Conservation (phyloP, 2,113 vertebrate genomes). For the Microtus richardsoni region DNA sequence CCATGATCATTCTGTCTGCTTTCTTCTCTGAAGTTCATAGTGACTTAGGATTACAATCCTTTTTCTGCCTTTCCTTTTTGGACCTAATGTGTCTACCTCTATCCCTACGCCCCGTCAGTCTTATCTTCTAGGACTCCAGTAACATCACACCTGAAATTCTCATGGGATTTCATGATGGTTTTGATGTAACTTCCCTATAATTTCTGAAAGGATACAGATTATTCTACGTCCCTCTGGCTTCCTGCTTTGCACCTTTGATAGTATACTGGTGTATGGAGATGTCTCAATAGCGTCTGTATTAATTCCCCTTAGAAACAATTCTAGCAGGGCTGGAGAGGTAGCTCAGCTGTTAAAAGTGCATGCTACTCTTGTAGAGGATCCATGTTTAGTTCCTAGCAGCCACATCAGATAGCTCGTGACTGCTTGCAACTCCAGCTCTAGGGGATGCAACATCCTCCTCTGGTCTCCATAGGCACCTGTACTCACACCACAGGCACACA, state of each 20-base stretch:
- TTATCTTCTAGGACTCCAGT: background rate
- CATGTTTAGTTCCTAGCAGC: background rate
- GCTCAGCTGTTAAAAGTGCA: background rate
- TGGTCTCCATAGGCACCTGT: background rate
- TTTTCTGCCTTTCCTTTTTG: background rate
- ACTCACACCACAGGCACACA: background rate
- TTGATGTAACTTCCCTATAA: background rate
- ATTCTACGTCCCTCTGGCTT: background rate
- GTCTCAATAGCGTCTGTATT: background rate
- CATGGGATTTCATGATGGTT: constrained; percentile 12
- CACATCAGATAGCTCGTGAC: background rate
- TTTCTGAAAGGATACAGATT: background rate
- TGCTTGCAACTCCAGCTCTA: background rate
- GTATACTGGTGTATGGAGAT: background rate
- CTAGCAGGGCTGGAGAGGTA: no score
- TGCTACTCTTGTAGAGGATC: background rate
- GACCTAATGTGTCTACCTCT: background rate
- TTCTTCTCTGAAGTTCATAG: background rate
- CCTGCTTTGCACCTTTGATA: background rate
- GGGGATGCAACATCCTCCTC: background rate
- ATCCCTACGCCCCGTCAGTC: background rate
- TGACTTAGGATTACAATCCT: background rate
- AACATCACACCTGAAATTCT: background rate
- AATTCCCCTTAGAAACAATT: constrained; percentile 23
- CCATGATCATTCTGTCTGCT: background rate